These are phyloP conservation scores for Actinia tenebrosa DNA, from an alignment of 64 coral and sea anemone genomes.

Conservation along the genomic window DNA sequence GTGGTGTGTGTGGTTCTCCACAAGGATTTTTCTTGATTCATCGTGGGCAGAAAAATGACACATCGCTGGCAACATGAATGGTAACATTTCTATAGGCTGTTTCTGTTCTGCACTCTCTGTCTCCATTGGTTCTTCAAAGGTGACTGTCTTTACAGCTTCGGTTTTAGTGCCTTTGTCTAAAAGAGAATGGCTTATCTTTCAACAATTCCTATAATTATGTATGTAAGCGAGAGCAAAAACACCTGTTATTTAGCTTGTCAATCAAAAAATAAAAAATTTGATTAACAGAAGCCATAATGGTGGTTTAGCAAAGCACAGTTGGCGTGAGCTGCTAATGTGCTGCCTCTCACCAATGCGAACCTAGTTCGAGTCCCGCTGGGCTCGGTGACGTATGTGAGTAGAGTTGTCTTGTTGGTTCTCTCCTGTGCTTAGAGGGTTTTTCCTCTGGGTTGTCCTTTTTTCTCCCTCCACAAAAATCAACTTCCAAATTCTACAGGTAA, in stretches of 20 bases:
- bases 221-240: not conserved
- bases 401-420: too few species aligned
- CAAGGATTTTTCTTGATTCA: slow-evolving; percentile 62
- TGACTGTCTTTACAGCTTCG: not conserved
- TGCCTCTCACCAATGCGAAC: too few species aligned
- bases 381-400: too few species aligned
- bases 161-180: not conserved
- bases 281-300: too few species aligned
- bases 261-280: not conserved
- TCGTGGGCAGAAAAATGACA: slow-evolving; percentile 94
- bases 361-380: too few species aligned
- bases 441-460: too few species aligned
- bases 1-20: slow-evolving; percentile 44
- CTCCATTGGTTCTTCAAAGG: slow-evolving; percentile 6
- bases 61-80: slow-evolving; percentile 67
- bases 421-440: too few species aligned
- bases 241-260: not conserved
- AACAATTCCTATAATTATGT: not conserved
- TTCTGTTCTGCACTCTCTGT: not conserved
- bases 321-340: too few species aligned
- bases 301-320: too few species aligned
- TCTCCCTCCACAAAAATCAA: too few species aligned
- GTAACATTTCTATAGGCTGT: slow-evolving; percentile 34
- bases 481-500: too few species aligned
- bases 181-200: not conserved